Evolutionary conservation across 2,113 vertebrate species (phyloP), one percentile per base, ranked within the genome.

Genomic region (Orcinus orca): DNA sequence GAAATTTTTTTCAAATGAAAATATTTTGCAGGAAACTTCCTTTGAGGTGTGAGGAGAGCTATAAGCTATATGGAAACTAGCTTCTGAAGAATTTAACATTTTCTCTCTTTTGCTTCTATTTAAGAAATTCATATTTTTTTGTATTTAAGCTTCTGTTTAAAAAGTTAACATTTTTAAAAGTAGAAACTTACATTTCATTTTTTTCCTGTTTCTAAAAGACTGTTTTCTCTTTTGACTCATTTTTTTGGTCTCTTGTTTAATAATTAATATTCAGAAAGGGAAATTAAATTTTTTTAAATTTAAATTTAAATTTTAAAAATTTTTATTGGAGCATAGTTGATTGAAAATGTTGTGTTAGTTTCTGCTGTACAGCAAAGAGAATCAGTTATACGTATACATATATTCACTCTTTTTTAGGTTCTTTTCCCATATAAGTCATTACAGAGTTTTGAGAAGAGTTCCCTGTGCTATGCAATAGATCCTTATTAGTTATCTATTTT

Each of bases 61-160:
- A 1, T 87, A 81, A 88, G 50, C 31, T 88, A 8, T 84, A 31
- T 89, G 53, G 36, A 91, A 81, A 86, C 23, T 60, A 76, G 8
- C 53, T 92, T 95, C 68, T 94, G 79, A 95, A 58, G 62, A 83
- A 7, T 77, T 53, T 74, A 84, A 70, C 9, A 18, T 93, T 55
- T 94, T 92, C 83, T 88, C 21, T 74, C n/a, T 77, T 10, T 88
- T 67, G 14, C n/a, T 58, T 31, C 21, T 93, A 4, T 87, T 90
- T 94, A 76, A 93, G 47, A 80, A 97, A 90, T 95, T 90, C 26
- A 36, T 38, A 47, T 62, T 95, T 10, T 90, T 90, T 86, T 65
- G 9, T 93, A 76, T 95, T 81, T 96, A 92, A 77, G 20, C 29
- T 84, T 97, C 83, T 93, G 29, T 93, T 89, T 94, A 76, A 89